Conservation (phyloP, 2,888 invertebrate species). For the Eupithecia pulchellata region DNA sequence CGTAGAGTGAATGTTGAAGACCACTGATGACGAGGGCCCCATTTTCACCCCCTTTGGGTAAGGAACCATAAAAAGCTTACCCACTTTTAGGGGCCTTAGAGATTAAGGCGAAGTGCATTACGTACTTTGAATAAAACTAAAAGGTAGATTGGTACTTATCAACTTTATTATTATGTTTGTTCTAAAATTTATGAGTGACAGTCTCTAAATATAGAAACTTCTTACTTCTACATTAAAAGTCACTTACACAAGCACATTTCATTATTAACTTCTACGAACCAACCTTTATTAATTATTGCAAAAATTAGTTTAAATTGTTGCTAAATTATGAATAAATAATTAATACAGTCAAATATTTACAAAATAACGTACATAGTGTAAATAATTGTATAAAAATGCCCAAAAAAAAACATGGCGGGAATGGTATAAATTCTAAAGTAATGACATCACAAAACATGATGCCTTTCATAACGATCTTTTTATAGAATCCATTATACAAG, state of each 20-base stretch:
- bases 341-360: neutral
- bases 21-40: no score
- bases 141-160: neutral
- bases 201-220: slow-evolving; percentile 5
- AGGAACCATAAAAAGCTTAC: no score
- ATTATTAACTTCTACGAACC: neutral
- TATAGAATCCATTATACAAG: no score
- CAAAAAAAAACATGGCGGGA: no score
- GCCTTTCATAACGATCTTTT: neutral
- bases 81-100: no score
- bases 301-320: neutral
- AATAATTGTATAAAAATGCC: neutral
- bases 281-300: neutral
- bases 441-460: neutral
- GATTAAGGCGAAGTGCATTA: no score
- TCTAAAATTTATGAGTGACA: neutral
- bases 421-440: neutral
- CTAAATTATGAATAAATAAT: neutral
- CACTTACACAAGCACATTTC: neutral
- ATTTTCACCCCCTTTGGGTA: no score
- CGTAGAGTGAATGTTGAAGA: no score
- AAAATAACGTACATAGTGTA: neutral
- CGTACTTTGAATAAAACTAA: neutral
- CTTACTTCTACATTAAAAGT: neutral
- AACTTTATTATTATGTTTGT: neutral